Base-by-base conservation (phyloP, 2,797 vertebrate species). In the Halcyon smyrnensis region DNA sequence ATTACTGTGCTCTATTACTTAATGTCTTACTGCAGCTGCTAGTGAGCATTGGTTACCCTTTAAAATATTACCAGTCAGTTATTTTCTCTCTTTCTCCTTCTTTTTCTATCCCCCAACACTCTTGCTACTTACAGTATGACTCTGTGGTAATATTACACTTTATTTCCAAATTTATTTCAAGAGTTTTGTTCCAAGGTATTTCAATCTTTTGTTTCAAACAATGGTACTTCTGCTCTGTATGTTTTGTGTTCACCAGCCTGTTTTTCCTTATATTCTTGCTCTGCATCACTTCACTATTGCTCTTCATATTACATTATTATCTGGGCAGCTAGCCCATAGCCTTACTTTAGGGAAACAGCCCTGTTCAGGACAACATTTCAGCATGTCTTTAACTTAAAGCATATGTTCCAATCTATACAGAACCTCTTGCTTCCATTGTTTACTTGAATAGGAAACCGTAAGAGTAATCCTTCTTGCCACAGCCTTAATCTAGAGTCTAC, bases 1-100 rank as follows among this genome's bases (percentile, higher is more conserved):
- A 98, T 98, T 98, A 98, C 96, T 97, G 97, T 96, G 98, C 96
- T 98, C 98, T 97, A 96, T 98, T 98, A 98, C 97, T 98, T 98
- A 98, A 98, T 98, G 98, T 97, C 97, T 97, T 96, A 95, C 97
- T 96, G 95, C 98, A 98, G 98, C 98, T 98, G 98, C 97, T 98
- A 93, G 97, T 96, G 95, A 98, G 94, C 95, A 95, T 95, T 98
- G 97, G 97, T 98, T 98, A 98, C 97, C 97, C 97, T 98, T 98
- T 98, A 97, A 98, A 98, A 98, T 98, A 98, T 97, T 97, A 94
- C 82, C 95, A 96, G 70, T 90, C 27, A 1, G 59, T 97, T 97
- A 90, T 97, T 97, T 95, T 93, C 60, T 73, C 32, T 64, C 37
- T 85, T 41, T 87, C 24, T 68, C 21, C 7, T 25, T 30, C 27